A percentile compares a stretch with the other conserved stretches of the same genome.
phyloP scores from a whole-genome alignment of 2,113 vertebrate species.

The Aegithalos caudatus region DNA sequence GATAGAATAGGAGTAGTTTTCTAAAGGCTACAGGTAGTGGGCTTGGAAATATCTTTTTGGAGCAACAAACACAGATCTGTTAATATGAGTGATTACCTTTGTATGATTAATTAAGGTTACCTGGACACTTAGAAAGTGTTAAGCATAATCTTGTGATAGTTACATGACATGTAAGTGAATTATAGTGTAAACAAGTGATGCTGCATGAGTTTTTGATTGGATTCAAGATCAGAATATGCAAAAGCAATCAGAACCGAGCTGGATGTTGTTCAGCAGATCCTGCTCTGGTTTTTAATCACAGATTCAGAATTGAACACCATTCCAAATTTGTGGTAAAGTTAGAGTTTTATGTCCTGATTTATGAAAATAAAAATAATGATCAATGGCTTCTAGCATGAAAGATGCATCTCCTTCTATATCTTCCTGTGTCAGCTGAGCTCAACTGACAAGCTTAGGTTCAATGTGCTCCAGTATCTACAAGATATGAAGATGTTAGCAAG shows the following conservation, averaged over 20 bases:
- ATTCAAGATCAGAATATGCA: constrained; percentile 5
- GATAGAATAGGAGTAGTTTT: background rate
- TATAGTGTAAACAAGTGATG: constrained; percentile 13
- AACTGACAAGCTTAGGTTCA: background rate
- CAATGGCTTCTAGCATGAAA: background rate
- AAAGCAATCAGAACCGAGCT: background rate
- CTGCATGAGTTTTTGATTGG: background rate
- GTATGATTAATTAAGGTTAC: constrained; percentile 35
- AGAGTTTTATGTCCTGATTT: background rate
- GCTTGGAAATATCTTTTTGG: constrained; percentile 3
- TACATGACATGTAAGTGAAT: constrained; percentile 31
- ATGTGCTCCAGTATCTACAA: background rate
- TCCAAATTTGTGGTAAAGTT: background rate
- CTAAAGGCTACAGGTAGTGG: background rate
- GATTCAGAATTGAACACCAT: background rate
- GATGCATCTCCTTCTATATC: background rate
- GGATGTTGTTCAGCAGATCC: background rate
- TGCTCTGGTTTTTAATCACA: background rate
- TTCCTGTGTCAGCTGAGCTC: background rate
- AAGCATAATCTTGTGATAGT: constrained; percentile 40
- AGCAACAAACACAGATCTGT: constrained; percentile 3
- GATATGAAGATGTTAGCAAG: background rate
- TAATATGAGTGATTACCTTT: constrained; percentile 52
- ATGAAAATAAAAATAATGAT: background rate
- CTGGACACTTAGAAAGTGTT: constrained; percentile 31